phyloP scores from a whole-genome alignment of 2,797 vertebrate species.

The Acanthis flammea region DNA sequence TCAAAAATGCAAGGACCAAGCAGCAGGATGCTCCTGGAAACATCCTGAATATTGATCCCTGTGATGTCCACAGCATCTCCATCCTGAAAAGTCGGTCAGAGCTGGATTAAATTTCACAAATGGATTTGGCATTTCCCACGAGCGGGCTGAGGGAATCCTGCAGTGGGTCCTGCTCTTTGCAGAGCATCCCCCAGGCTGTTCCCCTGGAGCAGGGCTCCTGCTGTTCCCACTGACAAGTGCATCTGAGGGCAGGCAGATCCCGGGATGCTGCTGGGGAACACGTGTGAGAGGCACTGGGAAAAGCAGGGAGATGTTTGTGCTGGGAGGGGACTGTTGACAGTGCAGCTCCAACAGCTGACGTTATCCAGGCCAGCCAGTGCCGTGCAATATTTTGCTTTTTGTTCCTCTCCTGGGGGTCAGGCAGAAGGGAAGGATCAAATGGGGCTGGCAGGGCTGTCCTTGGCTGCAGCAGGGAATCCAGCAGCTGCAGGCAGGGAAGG shows the following conservation, averaged over 20 bases:
- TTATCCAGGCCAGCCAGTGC: background rate
- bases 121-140: background rate
- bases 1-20: background rate
- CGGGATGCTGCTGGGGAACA: background rate
- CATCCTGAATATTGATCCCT: background rate
- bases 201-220: background rate
- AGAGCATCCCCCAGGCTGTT: background rate
- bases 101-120: background rate
- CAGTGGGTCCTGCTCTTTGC: background rate
- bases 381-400: background rate
- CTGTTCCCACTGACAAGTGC: background rate
- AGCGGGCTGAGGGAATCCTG: background rate
- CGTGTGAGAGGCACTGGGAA: background rate
- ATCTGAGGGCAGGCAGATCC: conserved; percentile 3
- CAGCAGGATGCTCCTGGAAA: background rate
- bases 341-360: background rate
- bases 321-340: conserved; percentile 47
- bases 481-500: conserved; percentile 12
- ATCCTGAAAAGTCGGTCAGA: background rate
- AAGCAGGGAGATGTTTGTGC: background rate
- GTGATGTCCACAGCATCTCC: background rate
- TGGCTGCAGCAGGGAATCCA: background rate
- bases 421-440: background rate
- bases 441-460: background rate
- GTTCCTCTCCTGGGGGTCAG: background rate